Evolutionary conservation across 2,888 invertebrate genomes (phyloP).

Genomic region (Ophion ellenae): DNA sequence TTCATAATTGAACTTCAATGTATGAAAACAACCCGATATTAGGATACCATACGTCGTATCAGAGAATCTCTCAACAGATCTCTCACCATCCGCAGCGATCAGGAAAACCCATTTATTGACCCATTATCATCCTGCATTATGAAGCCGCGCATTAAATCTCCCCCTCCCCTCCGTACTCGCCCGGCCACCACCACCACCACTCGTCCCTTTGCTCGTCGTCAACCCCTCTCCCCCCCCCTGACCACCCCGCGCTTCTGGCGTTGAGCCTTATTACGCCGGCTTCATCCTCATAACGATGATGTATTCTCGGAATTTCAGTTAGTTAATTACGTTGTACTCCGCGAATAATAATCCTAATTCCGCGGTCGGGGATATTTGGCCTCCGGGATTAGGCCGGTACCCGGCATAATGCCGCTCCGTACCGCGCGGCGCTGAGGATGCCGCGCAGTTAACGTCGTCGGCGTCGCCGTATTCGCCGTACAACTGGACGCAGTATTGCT

Average conservation of each 20-base stretch:
- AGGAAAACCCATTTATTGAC: conserved; percentile 34
- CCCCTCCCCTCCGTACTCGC: not conserved
- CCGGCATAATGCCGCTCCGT: conserved; percentile 54
- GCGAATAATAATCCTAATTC: conserved; percentile 77
- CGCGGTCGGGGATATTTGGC: conserved; percentile 69
- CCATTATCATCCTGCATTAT: conserved; percentile 30
- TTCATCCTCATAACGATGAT: conserved; percentile 78
- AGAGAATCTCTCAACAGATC: not conserved
- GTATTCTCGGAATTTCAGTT: conserved; percentile 77
- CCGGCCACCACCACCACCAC: too few relatives aligned
- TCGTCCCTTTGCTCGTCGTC: conserved; percentile 11
- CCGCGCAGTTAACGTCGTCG: too few relatives aligned
- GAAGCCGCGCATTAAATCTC: conserved; percentile 19
- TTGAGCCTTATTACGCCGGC: conserved; percentile 68
- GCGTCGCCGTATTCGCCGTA: not conserved
- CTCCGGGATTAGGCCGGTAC: conserved; percentile 64
- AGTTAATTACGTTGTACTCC: conserved; percentile 78
- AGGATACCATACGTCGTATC: not conserved
- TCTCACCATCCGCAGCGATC: not conserved
- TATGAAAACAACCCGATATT: not conserved
- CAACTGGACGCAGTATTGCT: not conserved
- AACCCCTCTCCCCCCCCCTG: not conserved
- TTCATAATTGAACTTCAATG: too few relatives aligned
- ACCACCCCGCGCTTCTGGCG: conserved; percentile 20
- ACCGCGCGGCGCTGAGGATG: not conserved